Evolutionary conservation across 2,888 invertebrate species (phyloP).

Genomic region (Galerucella calmariensis): DNA sequence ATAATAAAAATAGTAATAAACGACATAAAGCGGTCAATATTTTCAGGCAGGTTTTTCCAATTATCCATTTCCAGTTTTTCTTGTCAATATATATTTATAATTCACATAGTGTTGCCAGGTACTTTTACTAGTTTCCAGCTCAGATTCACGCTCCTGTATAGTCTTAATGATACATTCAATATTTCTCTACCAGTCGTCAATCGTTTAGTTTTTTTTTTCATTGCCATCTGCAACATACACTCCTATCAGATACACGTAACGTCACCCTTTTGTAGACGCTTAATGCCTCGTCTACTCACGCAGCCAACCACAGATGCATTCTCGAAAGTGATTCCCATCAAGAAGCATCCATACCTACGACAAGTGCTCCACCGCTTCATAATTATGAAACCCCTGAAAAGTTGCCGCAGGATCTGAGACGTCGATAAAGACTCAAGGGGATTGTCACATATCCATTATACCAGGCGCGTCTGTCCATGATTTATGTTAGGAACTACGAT

Average conservation of each 20-base stretch:
- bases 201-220: too few species aligned
- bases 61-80: too few species aligned
- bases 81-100: too few species aligned
- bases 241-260: slow-evolving; percentile 16
- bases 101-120: too few species aligned
- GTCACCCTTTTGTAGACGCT: slow-evolving; percentile 13
- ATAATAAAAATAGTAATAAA: too few species aligned
- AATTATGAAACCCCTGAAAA: slow-evolving; percentile 26
- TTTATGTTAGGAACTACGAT: slow-evolving; percentile 50
- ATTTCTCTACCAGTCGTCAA: too few species aligned
- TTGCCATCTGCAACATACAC: neutral
- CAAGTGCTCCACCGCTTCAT: slow-evolving; percentile 23
- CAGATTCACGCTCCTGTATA: too few species aligned
- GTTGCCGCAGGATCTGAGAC: slow-evolving; percentile 12
- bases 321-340: slow-evolving; percentile 24
- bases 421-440: slow-evolving; percentile 28
- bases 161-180: too few species aligned
- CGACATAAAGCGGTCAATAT: too few species aligned
- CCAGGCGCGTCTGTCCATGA: slow-evolving; percentile 46
- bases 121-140: too few species aligned
- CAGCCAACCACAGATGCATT: slow-evolving; percentile 13
- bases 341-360: slow-evolving; percentile 16
- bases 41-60: too few species aligned
- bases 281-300: slow-evolving; percentile 10
- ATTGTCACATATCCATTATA: slow-evolving; percentile 39